Evolutionary conservation across 2,888 invertebrate species (phyloP), one percentile per base, ranked within the genome.

Genomic region (Habroteleia sp.): DNA sequence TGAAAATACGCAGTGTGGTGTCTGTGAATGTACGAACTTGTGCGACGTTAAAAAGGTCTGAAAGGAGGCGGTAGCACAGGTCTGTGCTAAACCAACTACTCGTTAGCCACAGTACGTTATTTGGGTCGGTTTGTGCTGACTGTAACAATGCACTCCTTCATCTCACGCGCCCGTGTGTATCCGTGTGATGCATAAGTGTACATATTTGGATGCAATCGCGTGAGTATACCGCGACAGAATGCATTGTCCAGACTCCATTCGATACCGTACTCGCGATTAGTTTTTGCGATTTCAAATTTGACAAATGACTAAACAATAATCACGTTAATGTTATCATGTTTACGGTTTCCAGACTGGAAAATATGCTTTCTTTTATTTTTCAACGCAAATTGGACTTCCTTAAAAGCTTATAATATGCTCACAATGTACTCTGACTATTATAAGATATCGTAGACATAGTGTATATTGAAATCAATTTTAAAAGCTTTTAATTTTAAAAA

Each of bases 101-200:
- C 71, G 54, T 62, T 62, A 62, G 44, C 60, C 33, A 13, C 29
- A 37, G 54, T 48, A 11, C 41, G 71, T 56, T 72, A 72, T 72
- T 63, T 72, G 42, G 71, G 71, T 72, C 71, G 71, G 46, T 56
- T 54, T 39, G 62, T 39, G 11, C 11, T 54, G 41, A 54, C 71
- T 72, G 46, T 48, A 72, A 72, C 63, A 72, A 72, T 72, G 56
- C 54, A 56, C 71, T 63, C 62, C 39, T 62, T 62, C 54, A 62
- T 63, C 62, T 48, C n/a, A 14, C 33, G 14, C 10, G 27, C 25
- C 11, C 17, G 31, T 37, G 41, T 11, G 33, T 23, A 11, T 29
- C 16, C 50, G 33, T 52, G 35, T 31, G 27, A 63, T 63, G 33
- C 25, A 52, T 52, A 48, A 27, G 37, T 35, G 42, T 63, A 11